Percentiles rank a stretch among this genome's conserved stretches.
Conservation (phyloP, 1,140 invertebrate genomes). For the Dendroctonus valens region DNA sequence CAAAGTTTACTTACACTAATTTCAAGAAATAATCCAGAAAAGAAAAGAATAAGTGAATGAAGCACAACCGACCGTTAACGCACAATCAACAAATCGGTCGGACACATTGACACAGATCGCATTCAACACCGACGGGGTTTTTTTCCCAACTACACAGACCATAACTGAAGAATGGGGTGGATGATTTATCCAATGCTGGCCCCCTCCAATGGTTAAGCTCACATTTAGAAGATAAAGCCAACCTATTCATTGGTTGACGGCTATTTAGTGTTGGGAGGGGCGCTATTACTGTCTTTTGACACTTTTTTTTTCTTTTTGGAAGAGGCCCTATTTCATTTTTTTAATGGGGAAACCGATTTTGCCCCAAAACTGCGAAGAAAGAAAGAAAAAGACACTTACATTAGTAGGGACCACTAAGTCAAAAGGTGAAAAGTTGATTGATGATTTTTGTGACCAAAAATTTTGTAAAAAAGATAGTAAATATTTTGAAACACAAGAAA, state of each 20-base stretch:
- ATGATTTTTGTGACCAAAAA: too few relatives aligned
- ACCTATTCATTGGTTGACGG: constrained; percentile 31
- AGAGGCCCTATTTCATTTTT: neutral
- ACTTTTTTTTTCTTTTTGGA: neutral
- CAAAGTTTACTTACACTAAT: neutral
- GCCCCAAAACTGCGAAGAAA: too few relatives aligned
- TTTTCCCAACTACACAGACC: constrained; percentile 12
- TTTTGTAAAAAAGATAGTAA: too few relatives aligned
- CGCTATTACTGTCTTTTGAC: constrained; percentile 2
- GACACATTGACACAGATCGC: constrained; percentile 1
- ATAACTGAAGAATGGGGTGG: constrained; percentile 23
- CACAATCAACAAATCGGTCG: neutral
- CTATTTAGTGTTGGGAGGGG: constrained; percentile 25
- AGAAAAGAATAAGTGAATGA: neutral
- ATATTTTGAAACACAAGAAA: too few relatives aligned
- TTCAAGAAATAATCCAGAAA: neutral
- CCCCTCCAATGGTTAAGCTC: constrained; percentile 33
- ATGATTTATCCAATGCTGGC: constrained; percentile 28
- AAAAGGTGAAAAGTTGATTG: too few relatives aligned
- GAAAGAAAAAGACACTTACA: too few relatives aligned
- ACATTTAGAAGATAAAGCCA: constrained; percentile 27
- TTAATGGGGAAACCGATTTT: neutral
- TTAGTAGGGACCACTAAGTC: too few relatives aligned
- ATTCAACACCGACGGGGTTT: constrained; percentile 5
- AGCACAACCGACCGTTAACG: neutral